Evolutionary conservation across 2,113 vertebrate genomes (phyloP).

Genomic region (Spermophilus dauricus): DNA sequence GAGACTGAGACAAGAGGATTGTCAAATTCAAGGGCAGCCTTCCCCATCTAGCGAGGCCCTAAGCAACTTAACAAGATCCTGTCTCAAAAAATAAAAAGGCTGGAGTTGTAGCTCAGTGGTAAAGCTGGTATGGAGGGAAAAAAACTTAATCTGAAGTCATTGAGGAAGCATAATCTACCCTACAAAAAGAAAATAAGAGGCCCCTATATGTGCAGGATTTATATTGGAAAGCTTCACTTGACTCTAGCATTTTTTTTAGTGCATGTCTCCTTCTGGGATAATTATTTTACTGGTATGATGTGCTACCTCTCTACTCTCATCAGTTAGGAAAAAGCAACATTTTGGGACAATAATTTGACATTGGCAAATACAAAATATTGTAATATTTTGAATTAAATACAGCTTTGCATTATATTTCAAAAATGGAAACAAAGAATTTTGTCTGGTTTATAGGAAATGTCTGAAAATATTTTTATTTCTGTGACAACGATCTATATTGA

Average conservation of each 20-base stretch:
- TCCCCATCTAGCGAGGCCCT: too few relatives aligned
- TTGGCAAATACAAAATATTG: not conserved
- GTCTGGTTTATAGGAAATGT: not conserved
- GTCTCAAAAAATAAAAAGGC: too few relatives aligned
- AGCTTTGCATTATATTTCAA: conserved; percentile 42
- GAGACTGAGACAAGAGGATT: too few relatives aligned
- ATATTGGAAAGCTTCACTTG: not conserved
- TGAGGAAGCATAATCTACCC: not conserved
- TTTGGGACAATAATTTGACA: conserved; percentile 26
- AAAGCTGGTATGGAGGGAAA: too few relatives aligned
- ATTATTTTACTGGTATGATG: not conserved
- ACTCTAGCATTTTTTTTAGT: conserved; percentile 3
- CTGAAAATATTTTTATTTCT: not conserved
- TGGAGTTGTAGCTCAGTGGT: too few relatives aligned
- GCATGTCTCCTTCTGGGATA: not conserved
- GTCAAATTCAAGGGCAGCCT: too few relatives aligned
- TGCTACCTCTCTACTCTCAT: not conserved
- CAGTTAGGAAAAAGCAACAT: conserved; percentile 5
- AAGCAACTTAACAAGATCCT: too few relatives aligned
- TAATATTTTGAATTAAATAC: conserved; percentile 25
- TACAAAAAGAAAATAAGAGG: not conserved
- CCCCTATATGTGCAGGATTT: not conserved
- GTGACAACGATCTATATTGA: not conserved
- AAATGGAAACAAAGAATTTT: conserved; percentile 9
- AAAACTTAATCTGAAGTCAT: not conserved